Percentiles rank a stretch among this genome's conserved stretches.
Conservation (phyloP, 2,797 vertebrate species). For the Thaleichthys pacificus region DNA sequence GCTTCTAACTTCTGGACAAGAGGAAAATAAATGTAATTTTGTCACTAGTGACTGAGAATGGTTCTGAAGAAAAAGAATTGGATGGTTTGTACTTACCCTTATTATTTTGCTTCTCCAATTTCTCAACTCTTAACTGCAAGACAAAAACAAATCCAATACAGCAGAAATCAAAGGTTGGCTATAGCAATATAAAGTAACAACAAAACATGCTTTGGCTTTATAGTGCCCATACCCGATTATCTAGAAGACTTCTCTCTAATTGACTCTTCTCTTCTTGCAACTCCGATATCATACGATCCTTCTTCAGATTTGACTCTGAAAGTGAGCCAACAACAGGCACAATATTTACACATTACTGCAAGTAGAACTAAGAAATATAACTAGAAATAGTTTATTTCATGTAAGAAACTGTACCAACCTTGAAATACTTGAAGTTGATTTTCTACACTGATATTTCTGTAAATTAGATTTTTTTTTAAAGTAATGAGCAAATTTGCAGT, state of each 20-base stretch:
- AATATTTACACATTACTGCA: background rate
- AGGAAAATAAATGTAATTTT: conserved; percentile 26
- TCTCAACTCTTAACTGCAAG: conserved; percentile 78
- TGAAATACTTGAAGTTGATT: conserved; percentile 82
- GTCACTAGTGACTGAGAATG: background rate
- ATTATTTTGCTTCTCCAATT: conserved; percentile 74
- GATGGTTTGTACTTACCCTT: conserved; percentile 77
- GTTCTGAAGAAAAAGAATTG: background rate
- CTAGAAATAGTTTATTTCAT: too few relatives aligned
- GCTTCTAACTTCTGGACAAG: conserved; percentile 73
- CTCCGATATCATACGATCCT: conserved; percentile 77
- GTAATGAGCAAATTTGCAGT: background rate
- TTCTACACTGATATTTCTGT: conserved; percentile 87
- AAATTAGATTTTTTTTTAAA: conserved; percentile 13
- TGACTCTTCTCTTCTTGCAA: conserved; percentile 81
- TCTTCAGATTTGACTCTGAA: conserved; percentile 80
- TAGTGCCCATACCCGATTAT: conserved; percentile 73
- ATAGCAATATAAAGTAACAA: background rate
- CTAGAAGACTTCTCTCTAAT: conserved; percentile 78
- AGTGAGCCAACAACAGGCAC: conserved; percentile 21
- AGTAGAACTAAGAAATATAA: background rate
- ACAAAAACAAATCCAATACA: conserved; percentile 10
- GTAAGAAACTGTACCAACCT: conserved; percentile 72
- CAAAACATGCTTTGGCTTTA: background rate
- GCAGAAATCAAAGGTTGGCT: background rate